Conservation (phyloP, 2,797 vertebrate genomes). For the Tapera naevia region DNA sequence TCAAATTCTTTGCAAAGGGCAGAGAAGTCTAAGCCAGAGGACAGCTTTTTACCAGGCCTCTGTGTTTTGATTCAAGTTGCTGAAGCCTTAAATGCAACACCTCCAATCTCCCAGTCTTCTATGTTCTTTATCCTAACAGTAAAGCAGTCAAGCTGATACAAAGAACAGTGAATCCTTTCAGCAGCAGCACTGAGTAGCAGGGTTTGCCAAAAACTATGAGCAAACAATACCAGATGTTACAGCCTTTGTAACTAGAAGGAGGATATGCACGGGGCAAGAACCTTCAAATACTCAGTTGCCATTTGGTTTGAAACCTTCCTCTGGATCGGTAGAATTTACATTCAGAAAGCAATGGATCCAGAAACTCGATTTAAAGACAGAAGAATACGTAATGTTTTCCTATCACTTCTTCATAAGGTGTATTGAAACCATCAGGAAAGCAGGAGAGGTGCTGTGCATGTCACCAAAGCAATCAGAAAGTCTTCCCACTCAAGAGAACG, state of each 20-base stretch:
- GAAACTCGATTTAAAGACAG: background rate
- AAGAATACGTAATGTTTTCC: background rate
- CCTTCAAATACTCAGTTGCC: background rate
- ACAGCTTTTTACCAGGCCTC: background rate
- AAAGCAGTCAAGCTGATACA: background rate
- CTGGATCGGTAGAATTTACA: background rate
- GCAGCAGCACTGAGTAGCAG: background rate
- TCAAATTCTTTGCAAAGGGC: background rate
- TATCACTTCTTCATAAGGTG: background rate
- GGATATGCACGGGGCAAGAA: rapidly evolving
- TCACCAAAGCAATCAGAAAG: background rate
- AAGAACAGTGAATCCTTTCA: background rate
- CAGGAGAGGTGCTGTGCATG: background rate
- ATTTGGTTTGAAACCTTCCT: background rate
- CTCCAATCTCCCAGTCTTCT: background rate
- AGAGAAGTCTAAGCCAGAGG: background rate
- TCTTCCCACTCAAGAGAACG: background rate
- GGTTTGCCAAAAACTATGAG: background rate
- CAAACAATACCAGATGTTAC: background rate
- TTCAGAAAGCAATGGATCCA: background rate
- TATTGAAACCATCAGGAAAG: background rate
- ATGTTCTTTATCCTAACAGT: background rate
- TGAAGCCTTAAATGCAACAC: background rate
- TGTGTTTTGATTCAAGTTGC: background rate
- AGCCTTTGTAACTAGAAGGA: background rate